Evolutionary conservation across 2,113 vertebrate genomes (phyloP).

Genomic region (Hymenochirus boettgeri): DNA sequence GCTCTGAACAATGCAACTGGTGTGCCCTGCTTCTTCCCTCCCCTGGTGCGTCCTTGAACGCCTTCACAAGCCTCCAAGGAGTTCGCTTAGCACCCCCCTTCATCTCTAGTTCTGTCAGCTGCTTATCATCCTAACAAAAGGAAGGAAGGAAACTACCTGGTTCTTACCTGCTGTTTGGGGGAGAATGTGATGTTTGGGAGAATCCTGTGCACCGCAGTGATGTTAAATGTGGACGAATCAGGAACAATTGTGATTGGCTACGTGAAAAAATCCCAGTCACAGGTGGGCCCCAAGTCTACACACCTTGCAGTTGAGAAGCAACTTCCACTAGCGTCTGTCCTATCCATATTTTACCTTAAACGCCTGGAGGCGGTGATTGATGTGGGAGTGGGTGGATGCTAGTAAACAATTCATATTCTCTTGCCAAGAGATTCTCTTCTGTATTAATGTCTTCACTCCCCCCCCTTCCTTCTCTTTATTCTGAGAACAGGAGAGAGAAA

Average conservation of each 20-base stretch:
- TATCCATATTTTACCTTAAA: slow-evolving; percentile 25
- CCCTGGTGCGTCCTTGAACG: slow-evolving; percentile 17
- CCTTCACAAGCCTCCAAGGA: slow-evolving; percentile 10
- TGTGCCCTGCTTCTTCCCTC: slow-evolving; percentile 19
- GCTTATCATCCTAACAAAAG: not conserved
- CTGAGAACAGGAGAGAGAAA: not conserved
- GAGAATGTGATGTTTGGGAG: not conserved
- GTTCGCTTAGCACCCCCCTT: slow-evolving; percentile 4
- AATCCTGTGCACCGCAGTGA: not conserved
- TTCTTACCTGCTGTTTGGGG: not conserved
- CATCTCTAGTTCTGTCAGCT: not conserved
- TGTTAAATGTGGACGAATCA: too few relatives aligned
- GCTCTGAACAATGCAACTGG: slow-evolving; percentile 24
- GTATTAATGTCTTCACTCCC: slow-evolving; percentile 17
- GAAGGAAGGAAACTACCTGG: not conserved
- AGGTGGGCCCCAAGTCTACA: slow-evolving; percentile 21
- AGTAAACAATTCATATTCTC: slow-evolving; percentile 34
- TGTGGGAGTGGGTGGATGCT: slow-evolving; percentile 19
- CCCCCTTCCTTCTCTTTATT: too few relatives aligned
- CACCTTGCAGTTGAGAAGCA: slow-evolving; percentile 2
- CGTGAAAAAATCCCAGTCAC: not conserved
- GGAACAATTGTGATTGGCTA: too few relatives aligned
- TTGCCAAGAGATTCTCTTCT: slow-evolving; percentile 35
- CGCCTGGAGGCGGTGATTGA: slow-evolving; percentile 24
- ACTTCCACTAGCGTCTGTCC: not conserved